Evolutionary conservation across 2,113 vertebrate species (phyloP), one percentile per base, ranked within the genome.

Genomic region (Ia io): DNA sequence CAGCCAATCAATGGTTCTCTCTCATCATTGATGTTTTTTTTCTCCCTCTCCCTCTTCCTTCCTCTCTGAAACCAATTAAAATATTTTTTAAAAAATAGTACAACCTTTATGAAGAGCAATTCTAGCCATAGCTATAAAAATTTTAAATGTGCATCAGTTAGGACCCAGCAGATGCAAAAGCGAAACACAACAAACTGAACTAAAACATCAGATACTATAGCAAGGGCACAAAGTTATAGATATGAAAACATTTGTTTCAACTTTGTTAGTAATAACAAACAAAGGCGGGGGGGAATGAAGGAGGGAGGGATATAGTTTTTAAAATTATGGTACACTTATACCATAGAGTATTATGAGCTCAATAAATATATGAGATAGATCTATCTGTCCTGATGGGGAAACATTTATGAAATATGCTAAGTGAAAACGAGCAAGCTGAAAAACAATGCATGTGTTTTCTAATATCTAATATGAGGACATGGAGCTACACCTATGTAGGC

Each of bases 91-190:
- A 20, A 88, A 94, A 89, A 93, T 84, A 94, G 85, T 47, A 30
- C 78, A 88, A 56, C 35, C 35, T 94, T 88, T 96, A 85, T 30
- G 30, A 84, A 94, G 70, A 88, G 80, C 76, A n/a, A 90, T 61
- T 84, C 42, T 82, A 61, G 86, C 51, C 79, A 44, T 2, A 67
- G 65, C 70, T 71, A 63, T 42, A 80, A 91, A 95, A 93, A 76
- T 65, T 47, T 40, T 76, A 76, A 91, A 76, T 16, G 32, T 70
- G 42, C 42, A 12, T 59, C 77, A 93, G 47, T 85, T 83, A 30
- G 61, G 83, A 93, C 61, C 51, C 70, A 76, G 51, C 32, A 79
- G 40, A 91, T 56, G 20, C n/a, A 88, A 87, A 90, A 78, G 40
- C 56, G 30, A 94, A 89, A 87, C 23, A 59, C 90, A 88, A 7